Conservation (phyloP, 2,113 vertebrate species). For the Urocolius indicus region DNA sequence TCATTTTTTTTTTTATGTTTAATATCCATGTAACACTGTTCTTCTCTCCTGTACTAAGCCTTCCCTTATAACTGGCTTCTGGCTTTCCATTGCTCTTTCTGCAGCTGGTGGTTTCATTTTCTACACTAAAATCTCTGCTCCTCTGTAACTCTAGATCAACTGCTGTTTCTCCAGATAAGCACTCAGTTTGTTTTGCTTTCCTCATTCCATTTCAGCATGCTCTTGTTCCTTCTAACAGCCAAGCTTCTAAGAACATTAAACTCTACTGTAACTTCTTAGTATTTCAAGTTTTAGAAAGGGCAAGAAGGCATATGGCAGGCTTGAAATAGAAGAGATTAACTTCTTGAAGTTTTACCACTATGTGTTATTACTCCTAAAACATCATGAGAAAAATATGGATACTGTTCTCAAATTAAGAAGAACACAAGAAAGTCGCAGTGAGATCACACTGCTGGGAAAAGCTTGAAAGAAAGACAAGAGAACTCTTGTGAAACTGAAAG, state of each 20-base stretch:
- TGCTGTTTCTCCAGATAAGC: neutral
- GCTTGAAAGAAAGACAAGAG: neutral
- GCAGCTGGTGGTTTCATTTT: conserved; percentile 1
- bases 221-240: neutral
- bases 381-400: neutral
- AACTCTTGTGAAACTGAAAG: neutral
- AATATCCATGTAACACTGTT: conserved; percentile 2
- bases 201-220: neutral
- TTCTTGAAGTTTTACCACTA: neutral
- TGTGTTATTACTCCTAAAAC: neutral
- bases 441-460: neutral
- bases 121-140: neutral
- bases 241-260: neutral
- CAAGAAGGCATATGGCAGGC: neutral
- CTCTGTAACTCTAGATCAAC: neutral
- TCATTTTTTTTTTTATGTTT: conserved; percentile 27
- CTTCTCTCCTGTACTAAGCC: neutral
- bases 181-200: neutral
- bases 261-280: neutral
- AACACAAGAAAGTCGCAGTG: neutral
- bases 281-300: neutral
- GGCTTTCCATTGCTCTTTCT: neutral
- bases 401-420: neutral
- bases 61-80: neutral
- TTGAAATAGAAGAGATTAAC: neutral